Evolutionary conservation across 2,797 vertebrate species (phyloP).

Genomic region (Sebastes vulpes): DNA sequence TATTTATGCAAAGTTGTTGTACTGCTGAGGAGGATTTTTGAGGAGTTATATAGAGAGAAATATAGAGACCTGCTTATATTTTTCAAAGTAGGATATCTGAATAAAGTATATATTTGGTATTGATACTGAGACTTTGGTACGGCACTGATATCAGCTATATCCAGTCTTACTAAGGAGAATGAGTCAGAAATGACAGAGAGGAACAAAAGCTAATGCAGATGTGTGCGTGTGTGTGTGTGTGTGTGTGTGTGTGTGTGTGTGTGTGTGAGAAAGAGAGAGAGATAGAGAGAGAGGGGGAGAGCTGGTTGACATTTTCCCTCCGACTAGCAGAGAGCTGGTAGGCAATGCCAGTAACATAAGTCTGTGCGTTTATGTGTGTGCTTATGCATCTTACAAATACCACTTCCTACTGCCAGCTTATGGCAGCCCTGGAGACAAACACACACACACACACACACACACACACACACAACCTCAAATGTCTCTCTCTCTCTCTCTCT

Average conservation of each 20-base stretch:
- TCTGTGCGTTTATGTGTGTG: slow-evolving; percentile 23
- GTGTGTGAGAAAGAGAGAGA: neutral
- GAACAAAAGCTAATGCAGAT: neutral
- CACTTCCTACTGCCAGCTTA: slow-evolving; percentile 54
- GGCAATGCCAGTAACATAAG: slow-evolving; percentile 20
- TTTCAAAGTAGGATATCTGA: no score
- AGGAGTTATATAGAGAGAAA: no score
- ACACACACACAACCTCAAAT: neutral
- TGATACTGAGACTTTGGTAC: neutral
- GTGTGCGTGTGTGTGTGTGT: neutral
- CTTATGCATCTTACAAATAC: slow-evolving; percentile 49
- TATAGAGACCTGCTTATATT: no score
- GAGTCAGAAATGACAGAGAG: neutral
- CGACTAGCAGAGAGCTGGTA: slow-evolving; percentile 31
- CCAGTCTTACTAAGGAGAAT: neutral
- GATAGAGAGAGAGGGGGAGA: neutral
- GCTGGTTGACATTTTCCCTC: slow-evolving; percentile 37
- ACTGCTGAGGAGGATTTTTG: neutral
- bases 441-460: neutral
- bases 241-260: neutral
- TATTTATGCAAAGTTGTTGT: neutral
- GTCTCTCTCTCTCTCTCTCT: slow-evolving; percentile 1
- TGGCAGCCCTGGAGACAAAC: slow-evolving; percentile 34
- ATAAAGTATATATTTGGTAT: neutral
- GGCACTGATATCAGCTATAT: neutral